Evolutionary conservation across 2,888 invertebrate species (phyloP), one percentile per base, ranked within the genome.

Genomic region (Ophion slaviceki): DNA sequence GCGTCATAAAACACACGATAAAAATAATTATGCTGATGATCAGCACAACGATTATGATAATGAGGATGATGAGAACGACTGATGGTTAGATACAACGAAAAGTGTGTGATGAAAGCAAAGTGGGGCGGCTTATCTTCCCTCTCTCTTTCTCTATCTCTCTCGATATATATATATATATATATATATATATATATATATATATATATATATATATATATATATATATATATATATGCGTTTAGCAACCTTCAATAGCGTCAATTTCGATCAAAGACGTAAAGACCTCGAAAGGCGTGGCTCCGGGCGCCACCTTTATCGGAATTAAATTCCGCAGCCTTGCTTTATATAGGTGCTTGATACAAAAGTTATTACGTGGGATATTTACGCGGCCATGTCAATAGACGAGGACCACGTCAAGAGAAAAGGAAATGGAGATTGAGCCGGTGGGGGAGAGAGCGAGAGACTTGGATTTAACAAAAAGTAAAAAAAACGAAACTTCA

Each of bases 341-440:
- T 17, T 57, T 24, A 32, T 32, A 32, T n/a, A 47, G 11, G 47
- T 24, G 32, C n/a, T 2, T 17, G 28, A 7, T 70, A 17, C 47
- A 47, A 47, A 70, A 28, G 24, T 28, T 17, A 14, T 14, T 7
- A 28, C 28, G 59, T 8, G 8, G n/a, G 47, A 47, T 47, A 47
- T 47, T 14, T 10, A 47, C 47, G 2, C 17, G 14, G 17, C 70
- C 24, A 70, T 53, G 24, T 53, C 14, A 20, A 36, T 32, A 28
- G 14, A 70, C 11, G 59, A 72, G 71, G 14, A 59, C 3, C n/a
- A n/a, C 40, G 64, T 77, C 47, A 78, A 80, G 68, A 64, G 82
- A 78, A 47, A 76, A 11, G 64, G 24, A 70, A 79, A 71, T 79
- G 36, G 45, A 32, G 24, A 62, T 57, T 7, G 36, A 14, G 57